Evolutionary conservation across 2,113 vertebrate genomes (phyloP).

Genomic region (Eurypyga helias): DNA sequence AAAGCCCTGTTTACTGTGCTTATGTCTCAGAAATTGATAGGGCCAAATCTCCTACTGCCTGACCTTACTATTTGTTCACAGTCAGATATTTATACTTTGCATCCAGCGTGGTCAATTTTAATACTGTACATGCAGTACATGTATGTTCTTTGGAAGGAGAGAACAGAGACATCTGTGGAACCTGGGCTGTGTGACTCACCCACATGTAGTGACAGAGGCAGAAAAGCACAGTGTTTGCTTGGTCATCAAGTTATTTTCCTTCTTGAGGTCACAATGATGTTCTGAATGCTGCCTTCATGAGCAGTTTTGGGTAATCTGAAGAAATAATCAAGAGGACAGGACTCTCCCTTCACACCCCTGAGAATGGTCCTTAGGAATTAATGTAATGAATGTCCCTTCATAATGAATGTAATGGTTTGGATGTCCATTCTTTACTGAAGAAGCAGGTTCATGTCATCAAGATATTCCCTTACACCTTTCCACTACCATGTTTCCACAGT

Average conservation of each 20-base stretch:
- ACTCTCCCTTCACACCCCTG: neutral
- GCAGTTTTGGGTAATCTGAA: neutral
- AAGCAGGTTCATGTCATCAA: neutral
- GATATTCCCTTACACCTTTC: neutral
- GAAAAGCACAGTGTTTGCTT: neutral
- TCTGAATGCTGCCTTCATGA: neutral
- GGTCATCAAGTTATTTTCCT: neutral
- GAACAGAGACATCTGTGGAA: neutral
- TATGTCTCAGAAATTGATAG: neutral
- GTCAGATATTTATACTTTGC: neutral
- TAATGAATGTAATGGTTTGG: neutral
- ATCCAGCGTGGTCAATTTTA: neutral
- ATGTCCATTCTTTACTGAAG: neutral
- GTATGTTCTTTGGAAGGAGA: neutral
- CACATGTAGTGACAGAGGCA: neutral
- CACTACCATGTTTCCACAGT: neutral
- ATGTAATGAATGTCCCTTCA: neutral
- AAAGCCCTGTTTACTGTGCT: neutral
- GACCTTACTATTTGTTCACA: neutral
- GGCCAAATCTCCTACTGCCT: neutral
- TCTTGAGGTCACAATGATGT: neutral
- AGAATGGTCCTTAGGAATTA: neutral
- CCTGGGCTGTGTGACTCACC: fast-evolving
- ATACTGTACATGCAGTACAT: neutral
- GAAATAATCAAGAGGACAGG: neutral